phyloP scores from a whole-genome alignment of 1,140 invertebrate species.

The Hesperophylax magnus region DNA sequence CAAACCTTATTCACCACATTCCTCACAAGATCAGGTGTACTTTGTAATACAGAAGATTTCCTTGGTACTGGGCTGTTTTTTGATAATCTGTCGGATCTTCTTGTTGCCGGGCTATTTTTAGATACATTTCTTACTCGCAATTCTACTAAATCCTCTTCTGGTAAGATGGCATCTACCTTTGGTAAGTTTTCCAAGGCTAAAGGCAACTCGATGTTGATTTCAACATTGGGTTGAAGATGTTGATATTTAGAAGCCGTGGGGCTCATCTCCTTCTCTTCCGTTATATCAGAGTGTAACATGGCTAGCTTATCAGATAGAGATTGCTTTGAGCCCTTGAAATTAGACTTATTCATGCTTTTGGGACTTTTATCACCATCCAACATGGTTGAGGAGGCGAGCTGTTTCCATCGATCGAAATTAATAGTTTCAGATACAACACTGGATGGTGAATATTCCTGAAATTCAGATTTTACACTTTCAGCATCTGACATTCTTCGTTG shows the following conservation, averaged over 20 bases:
- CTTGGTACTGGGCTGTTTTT: not conserved
- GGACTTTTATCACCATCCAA: constrained; percentile 43
- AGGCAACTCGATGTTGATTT: too few species aligned
- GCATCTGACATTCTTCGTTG: constrained; percentile 29
- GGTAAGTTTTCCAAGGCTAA: not conserved
- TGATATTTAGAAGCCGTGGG: not conserved
- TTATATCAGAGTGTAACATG: constrained; percentile 29
- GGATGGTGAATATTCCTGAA: constrained; percentile 28
- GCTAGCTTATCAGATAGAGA: not conserved
- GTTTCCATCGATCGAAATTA: constrained; percentile 51
- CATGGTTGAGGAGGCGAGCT: constrained; percentile 50
- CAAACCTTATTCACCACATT: not conserved
- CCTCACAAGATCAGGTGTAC: constrained; percentile 1
- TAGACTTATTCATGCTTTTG: constrained; percentile 18
- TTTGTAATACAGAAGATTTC: not conserved
- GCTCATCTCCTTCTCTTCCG: constrained; percentile 17
- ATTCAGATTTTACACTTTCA: constrained; percentile 39
- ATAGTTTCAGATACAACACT: constrained; percentile 49
- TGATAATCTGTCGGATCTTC: not conserved
- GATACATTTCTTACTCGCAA: not conserved
- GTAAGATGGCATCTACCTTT: not conserved
- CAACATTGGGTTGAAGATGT: not conserved
- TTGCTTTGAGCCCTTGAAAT: not conserved
- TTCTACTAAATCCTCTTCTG: not conserved
- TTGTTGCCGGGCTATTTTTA: not conserved